phyloP scores from a whole-genome alignment of 2,113 vertebrate species.

The Myrmophylax atrothorax region DNA sequence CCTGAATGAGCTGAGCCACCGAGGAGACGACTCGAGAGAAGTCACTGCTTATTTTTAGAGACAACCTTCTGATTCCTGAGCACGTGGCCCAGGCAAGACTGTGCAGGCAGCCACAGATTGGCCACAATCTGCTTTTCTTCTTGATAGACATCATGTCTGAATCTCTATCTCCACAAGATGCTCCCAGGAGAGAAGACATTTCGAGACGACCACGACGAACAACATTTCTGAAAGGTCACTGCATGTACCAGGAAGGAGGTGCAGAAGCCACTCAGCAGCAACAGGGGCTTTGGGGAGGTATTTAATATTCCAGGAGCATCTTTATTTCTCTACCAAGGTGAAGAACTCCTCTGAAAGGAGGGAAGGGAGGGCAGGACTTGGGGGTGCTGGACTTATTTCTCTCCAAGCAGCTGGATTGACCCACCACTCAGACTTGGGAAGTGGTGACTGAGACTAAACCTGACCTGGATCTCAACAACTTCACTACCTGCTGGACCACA shows the following conservation, averaged over 20 bases:
- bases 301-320: conserved; percentile 25
- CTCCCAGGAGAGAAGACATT: conserved; percentile 59
- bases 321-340: conserved; percentile 23
- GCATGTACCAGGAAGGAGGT: background rate
- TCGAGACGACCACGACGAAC: background rate
- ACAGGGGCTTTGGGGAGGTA: background rate
- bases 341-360: background rate
- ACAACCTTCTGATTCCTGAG: conserved; percentile 30
- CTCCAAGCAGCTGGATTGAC: background rate
- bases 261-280: background rate
- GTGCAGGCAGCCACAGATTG: conserved; percentile 43
- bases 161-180: conserved; percentile 52
- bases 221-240: conserved; percentile 55
- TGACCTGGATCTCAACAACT: background rate
- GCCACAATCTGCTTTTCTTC: conserved; percentile 53
- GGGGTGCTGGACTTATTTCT: background rate
- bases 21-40: conserved; percentile 6
- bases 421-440: background rate
- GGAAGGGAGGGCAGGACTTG: background rate
- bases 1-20: background rate
- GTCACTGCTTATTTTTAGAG: conserved; percentile 58
- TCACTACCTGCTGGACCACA: background rate
- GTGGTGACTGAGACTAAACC: background rate
- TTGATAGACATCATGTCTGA: conserved; percentile 61
- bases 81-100: conserved; percentile 19